Conservation (phyloP, 2,888 invertebrate species). For the Agrochola lychnidis region DNA sequence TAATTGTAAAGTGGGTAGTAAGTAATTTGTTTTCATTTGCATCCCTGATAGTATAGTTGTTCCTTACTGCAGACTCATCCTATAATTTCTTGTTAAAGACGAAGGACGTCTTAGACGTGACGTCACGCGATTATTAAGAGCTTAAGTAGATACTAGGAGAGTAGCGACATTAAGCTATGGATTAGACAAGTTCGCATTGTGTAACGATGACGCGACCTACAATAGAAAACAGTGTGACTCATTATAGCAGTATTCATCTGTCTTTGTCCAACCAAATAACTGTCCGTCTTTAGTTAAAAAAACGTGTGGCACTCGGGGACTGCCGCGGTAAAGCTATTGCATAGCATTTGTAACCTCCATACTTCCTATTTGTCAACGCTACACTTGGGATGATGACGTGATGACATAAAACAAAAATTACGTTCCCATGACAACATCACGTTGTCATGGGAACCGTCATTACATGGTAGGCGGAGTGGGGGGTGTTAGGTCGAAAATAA, state of each 20-base stretch:
- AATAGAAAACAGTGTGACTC: slow-evolving; percentile 24
- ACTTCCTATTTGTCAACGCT: too few relatives aligned
- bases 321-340: too few relatives aligned
- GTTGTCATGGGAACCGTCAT: too few relatives aligned
- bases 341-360: too few relatives aligned
- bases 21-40: slow-evolving; percentile 46
- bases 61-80: slow-evolving; percentile 53
- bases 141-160: slow-evolving; percentile 69
- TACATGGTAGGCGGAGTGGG: too few relatives aligned
- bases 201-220: slow-evolving; percentile 60
- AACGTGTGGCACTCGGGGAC: too few relatives aligned
- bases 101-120: slow-evolving; percentile 65
- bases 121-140: slow-evolving; percentile 71
- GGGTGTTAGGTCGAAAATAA: too few relatives aligned
- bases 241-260: slow-evolving; percentile 12
- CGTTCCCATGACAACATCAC: too few relatives aligned
- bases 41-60: slow-evolving; percentile 40
- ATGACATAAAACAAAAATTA: too few relatives aligned
- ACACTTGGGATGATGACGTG: too few relatives aligned
- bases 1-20: slow-evolving; percentile 43
- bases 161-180: slow-evolving; percentile 65
- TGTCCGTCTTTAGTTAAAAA: background rate
- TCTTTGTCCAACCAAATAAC: background rate
- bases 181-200: slow-evolving; percentile 71
- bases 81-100: slow-evolving; percentile 62